phyloP scores from a whole-genome alignment of 2,888 invertebrate genomes.

The Dryobota labecula region DNA sequence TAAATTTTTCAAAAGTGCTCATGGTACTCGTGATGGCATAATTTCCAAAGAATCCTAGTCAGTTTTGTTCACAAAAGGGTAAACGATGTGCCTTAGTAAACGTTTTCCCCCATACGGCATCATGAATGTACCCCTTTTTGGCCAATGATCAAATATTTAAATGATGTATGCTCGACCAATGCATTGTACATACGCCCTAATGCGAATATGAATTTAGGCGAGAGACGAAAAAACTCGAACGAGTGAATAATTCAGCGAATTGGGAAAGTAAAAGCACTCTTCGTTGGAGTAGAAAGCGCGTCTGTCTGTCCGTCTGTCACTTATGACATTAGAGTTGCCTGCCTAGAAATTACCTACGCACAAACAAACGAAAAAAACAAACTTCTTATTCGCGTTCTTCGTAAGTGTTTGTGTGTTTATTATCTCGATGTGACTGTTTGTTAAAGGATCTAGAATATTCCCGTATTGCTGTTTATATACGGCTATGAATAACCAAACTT shows the following conservation, averaged over 20 bases:
- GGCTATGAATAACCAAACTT: background rate
- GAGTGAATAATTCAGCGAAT: constrained; percentile 82
- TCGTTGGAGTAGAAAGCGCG: constrained; percentile 70
- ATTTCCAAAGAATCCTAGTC: constrained; percentile 31
- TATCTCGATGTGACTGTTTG: constrained; percentile 21
- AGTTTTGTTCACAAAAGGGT: constrained; percentile 33
- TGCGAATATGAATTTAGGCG: constrained; percentile 72
- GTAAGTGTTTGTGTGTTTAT: constrained; percentile 49
- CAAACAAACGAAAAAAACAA: constrained; percentile 62
- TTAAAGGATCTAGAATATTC: background rate
- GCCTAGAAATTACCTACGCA: constrained; percentile 69
- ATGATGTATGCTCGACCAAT: constrained; percentile 48
- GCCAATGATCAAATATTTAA: constrained; percentile 52
- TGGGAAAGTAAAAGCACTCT: constrained; percentile 83
- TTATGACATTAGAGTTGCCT: constrained; percentile 77
- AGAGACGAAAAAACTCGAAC: constrained; percentile 70
- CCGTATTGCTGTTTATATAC: background rate
- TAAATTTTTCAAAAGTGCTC: background rate
- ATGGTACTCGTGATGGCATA: constrained; percentile 19
- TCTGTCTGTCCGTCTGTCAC: constrained; percentile 85
- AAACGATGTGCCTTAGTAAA: constrained; percentile 35
- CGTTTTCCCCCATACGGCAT: constrained; percentile 1
- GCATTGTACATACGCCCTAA: constrained; percentile 46
- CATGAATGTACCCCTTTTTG: constrained; percentile 35
- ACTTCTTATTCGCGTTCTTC: constrained; percentile 30